Evolutionary conservation across 2,888 invertebrate species (phyloP), one percentile per base, ranked within the genome.

Genomic region (Leptarthrus brevirostris): DNA sequence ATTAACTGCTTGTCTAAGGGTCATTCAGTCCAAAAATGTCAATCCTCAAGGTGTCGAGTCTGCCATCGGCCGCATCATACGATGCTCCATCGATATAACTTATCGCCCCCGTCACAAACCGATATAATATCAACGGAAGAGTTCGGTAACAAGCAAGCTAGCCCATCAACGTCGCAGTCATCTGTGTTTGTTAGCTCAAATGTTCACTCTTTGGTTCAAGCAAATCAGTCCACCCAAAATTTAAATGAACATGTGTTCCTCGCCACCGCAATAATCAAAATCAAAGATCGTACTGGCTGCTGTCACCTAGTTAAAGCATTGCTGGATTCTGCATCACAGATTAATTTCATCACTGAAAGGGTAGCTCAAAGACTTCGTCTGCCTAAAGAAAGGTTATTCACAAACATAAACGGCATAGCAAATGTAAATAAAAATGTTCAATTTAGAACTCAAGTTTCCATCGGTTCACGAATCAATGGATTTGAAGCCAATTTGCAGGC

Each of bases 281-380:
- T 69, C 34, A 34, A 26, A 34, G 54, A 74, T 52, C 18, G 14
- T 4, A 14, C 2, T 47, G 56, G 34, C n/a, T 22, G 1, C 3
- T 56, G 24, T 20, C 30, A 47, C 18, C 74, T 34, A 22, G 49
- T 58, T n/a, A 66, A 70, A 2, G 52, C 34, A 2, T 16, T 70
- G 40, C 24, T 74, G 10, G 70, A 70, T 56, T 74, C 74, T 24
- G 58, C 70, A 2, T 74, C 70, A 2, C 74, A 74, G 20, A 12
- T 64, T 3, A 71, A 61, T 52, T 71, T 70, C 12, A 74, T 71
- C 6, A 52, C 47, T 20, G 24, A 69, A 10, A 12, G 18, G 24
- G 36, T 36, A n/a, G 18, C 20, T n/a, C 22, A 73, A 5, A 20
- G 24, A 8, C 54, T 54, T 20, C 12, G 18, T 3, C 34, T 58